phyloP scores from a whole-genome alignment of 2,113 vertebrate genomes.

The Bombycilla garrulus region DNA sequence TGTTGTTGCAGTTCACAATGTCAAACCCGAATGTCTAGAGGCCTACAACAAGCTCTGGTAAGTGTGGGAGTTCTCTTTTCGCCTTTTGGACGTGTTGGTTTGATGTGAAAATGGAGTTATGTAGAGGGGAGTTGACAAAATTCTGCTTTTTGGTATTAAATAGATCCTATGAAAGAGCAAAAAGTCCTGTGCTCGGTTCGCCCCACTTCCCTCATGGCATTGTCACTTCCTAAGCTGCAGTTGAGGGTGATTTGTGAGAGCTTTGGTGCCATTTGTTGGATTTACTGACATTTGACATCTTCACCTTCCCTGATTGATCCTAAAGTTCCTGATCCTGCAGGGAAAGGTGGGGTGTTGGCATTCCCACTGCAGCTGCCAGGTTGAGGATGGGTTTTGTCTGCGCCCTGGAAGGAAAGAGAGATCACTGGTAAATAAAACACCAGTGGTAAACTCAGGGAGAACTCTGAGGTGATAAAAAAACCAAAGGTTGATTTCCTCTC shows the following conservation, averaged over 20 bases:
- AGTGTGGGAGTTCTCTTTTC: slow-evolving; percentile 41
- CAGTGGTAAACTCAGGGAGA: not conserved
- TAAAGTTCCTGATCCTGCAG: not conserved
- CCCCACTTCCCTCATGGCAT: not conserved
- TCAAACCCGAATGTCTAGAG: slow-evolving; percentile 96
- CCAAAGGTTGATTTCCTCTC: not conserved
- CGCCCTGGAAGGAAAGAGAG: not conserved
- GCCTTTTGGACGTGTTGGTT: not conserved
- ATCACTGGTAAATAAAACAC: not conserved
- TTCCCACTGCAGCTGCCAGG: not conserved
- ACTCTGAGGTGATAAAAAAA: not conserved
- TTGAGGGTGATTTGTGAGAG: not conserved
- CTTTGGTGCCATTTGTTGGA: not conserved
- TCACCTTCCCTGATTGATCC: not conserved
- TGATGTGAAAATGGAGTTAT: not conserved
- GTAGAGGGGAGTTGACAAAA: not conserved
- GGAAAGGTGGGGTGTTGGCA: not conserved
- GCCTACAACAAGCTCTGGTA: slow-evolving; percentile 96
- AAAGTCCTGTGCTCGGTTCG: not conserved
- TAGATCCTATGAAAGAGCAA: not conserved
- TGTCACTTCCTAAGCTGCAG: not conserved
- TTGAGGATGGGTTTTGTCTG: not conserved
- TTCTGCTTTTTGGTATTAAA: not conserved
- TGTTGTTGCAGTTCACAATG: slow-evolving; percentile 93
- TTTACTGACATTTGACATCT: not conserved